Evolutionary conservation across 2,888 invertebrate genomes (phyloP), one percentile per base, ranked within the genome.

Genomic region (Pegoplata infirma): DNA sequence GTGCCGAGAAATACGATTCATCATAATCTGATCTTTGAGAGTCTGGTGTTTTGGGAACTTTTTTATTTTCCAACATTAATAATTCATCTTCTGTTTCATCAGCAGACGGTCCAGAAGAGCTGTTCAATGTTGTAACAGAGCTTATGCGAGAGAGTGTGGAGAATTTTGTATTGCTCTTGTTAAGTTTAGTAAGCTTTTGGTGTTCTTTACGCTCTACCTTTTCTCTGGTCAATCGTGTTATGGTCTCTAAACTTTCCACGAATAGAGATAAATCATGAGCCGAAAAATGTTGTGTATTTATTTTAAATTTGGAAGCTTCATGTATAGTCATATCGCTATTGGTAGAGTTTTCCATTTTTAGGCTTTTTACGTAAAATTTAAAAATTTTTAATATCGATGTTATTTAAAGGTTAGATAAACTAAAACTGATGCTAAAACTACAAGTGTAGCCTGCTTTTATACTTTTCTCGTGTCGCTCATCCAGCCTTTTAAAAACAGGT

Each of bases 161-260:
- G n/a, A 47, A 46, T 2, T 19, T 58, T 8, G 56, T 61, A 5
- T 6, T 5, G 0, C 16, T 6, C 5, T 63, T 59, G 14, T 63
- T 51, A n/a, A 36, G 14, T 12, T 55, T 21, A 3, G 8, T 5
- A 0, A 8, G 7, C 46, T 64, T 64, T 1, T 19, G 8, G 8
- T 40, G 51, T 10, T 68, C 19, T 64, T 66, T 74, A 17, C 66
- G 73, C 16, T 69, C 66, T 5, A 47, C 21, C 17, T 46, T 61
- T 36, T 80, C 59, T 0, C 74, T 72, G 5, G 85, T 81, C 14
- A 87, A 67, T 17, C 85, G 84, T 1, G 83, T 67, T 21, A 87
- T 84, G 1, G 83, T 86, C 67, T 87, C 87, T 17, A 87, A 55
- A 19, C 84, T 85, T 28, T 87, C 85, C 0, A 87, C 77, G 51